phyloP scores from a whole-genome alignment of 2,113 vertebrate genomes.

The Megaptera novaeangliae region DNA sequence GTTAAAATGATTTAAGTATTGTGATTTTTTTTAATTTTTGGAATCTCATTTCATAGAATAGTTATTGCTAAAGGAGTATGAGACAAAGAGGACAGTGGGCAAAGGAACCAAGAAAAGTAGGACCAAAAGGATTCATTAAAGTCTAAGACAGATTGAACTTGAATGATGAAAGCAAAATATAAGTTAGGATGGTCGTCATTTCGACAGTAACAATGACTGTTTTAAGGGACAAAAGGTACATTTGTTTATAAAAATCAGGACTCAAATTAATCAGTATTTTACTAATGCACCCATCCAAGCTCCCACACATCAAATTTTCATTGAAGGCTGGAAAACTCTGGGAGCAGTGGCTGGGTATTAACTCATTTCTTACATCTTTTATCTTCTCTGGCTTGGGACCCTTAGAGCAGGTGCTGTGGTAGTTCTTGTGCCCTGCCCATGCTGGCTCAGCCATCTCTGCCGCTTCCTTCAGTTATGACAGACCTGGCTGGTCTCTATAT shows the following conservation, averaged over 20 bases:
- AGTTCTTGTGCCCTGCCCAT: fast-evolving
- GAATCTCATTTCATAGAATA: background rate
- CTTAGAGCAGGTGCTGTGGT: background rate
- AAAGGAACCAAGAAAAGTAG: background rate
- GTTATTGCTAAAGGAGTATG: background rate
- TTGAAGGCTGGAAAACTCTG: background rate
- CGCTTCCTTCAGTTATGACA: background rate
- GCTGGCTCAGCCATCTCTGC: too few species aligned
- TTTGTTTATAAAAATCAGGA: background rate
- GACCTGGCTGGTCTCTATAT: background rate
- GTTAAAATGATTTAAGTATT: background rate
- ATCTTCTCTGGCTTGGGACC: background rate
- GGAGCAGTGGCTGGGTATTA: background rate
- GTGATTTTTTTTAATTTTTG: background rate
- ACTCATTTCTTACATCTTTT: background rate
- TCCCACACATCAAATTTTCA: background rate
- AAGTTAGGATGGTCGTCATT: background rate
- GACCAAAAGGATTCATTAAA: background rate
- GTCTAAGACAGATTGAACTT: background rate
- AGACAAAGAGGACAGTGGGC: background rate
- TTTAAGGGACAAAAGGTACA: background rate
- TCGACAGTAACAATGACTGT: background rate
- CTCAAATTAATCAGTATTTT: background rate
- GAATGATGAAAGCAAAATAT: background rate
- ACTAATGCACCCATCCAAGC: background rate